Evolutionary conservation across 2,797 vertebrate species (phyloP), one percentile per base, ranked within the genome.

Genomic region (Pterois miles): DNA sequence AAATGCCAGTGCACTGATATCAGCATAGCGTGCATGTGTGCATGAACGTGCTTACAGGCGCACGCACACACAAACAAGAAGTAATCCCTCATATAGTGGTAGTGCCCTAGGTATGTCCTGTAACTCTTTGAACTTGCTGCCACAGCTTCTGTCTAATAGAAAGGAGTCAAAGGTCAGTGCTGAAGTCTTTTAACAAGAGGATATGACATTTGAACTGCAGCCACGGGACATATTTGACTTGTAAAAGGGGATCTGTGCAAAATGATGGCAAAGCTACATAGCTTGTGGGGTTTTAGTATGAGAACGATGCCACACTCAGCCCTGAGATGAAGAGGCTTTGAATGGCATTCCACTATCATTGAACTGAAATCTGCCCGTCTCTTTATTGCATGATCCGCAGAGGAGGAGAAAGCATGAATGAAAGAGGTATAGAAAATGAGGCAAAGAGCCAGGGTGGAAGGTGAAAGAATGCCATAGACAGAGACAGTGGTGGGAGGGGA

Each of bases 341-440:
- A 89, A 87, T 83, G 77, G 69, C 78, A 88, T 88, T 90, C 82
- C 70, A 33, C 65, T 16, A 71, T 83, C 84, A 88, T 27, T 58
- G 63, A 80, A 80, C 43, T 69, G 59, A 83, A 74, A 81, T 72
- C 27, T 36, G 56, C 59, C 69, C 31, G 62, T 76, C 63, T 77
- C 40, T 82, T 75, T 78, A 53, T 71, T 36, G 25, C 68, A 60
- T 67, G 80, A 81, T 77, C 65, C 29, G 75, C 58, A 82, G 52
- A 67, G 71, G 74, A 81, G 53, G 71, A 67, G 43, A 85, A 76
- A 66, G 71, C 72, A 43, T 72, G 76, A 92, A 85, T 90, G 86
- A 86, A 81, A 86, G 86, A 78, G 20, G 69, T 80, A 74, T 78
- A 87, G 78, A 91, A 83, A 82, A 52, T 52, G 63, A 83, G 34